Conservation (phyloP, 1,140 invertebrate species). For the Euwallacea similis region DNA sequence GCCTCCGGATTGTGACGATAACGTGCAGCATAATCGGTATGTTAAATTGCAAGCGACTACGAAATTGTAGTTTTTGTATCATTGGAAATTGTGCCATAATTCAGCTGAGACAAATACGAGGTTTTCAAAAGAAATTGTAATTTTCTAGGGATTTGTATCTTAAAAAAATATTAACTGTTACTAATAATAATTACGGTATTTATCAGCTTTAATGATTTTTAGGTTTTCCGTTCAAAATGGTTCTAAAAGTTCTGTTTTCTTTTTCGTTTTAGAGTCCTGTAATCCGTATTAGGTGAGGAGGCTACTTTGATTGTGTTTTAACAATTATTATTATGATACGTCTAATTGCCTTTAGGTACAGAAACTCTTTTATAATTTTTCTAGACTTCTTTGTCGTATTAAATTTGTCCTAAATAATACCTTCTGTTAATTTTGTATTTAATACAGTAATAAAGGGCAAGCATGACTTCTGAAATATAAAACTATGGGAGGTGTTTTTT, state of each 20-base stretch:
- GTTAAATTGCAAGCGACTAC: slow-evolving; percentile 66
- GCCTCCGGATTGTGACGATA: slow-evolving; percentile 56
- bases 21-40: slow-evolving; percentile 59
- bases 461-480: no score
- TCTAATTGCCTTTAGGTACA: no score
- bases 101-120: neutral
- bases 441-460: no score
- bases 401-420: no score
- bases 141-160: no score
- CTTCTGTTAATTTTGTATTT: no score
- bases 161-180: slow-evolving; percentile 1
- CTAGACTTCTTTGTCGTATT: neutral
- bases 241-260: neutral
- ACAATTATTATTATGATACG: neutral
- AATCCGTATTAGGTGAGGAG: neutral
- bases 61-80: slow-evolving; percentile 48
- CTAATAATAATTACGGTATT: neutral
- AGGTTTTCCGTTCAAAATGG: neutral
- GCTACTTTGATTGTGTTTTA: slow-evolving; percentile 4
- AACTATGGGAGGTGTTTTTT: no score
- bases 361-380: neutral
- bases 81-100: slow-evolving; percentile 4
- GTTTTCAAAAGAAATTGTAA: neutral
- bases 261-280: slow-evolving; percentile 4
- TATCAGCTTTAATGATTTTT: slow-evolving; percentile 1